Evolutionary conservation across 2,888 invertebrate species (phyloP), one percentile per base, ranked within the genome.

Genomic region (Gonocerus acuteangulatus): DNA sequence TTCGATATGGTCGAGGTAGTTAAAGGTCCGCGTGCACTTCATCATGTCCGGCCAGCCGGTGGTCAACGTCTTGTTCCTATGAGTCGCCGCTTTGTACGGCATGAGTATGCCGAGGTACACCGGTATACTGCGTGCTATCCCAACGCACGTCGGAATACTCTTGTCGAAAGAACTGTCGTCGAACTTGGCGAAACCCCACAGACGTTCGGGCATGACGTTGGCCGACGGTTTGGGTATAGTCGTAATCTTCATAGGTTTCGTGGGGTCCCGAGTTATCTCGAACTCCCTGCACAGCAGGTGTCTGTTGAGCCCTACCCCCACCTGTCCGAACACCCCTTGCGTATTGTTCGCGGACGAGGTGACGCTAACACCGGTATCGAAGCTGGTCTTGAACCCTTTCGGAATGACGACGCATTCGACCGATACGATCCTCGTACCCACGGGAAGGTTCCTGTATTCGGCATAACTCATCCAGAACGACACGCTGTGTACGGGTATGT

Each of bases 321-420:
- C 22, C 47, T 6, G 13, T 21, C 16, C n/a, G 36, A 51, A 51
- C 11, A 51, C 51, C 15, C 51, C 51, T 11, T 51, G 51, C 2
- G 34, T 51, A 34, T 34, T 51, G 16, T 51, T 51, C 2, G 51
- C 51, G 1, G 51, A 51, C 11, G 51, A 16, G 1, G 51, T 51
- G 2, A 47, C 22, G 2, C 13, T 21, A 2, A 13, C 13, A 1
- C 47, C 47, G 1, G 47, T 47, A 47, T 47, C 19, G 13, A 47
- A 47, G 2, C 21, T 21, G 21, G 13, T 47, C 47, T 47, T 47
- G 21, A 47, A 47, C 2, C 47, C 47, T 21, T 47, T 47, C 2
- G 21, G 19, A 7, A 2, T 47, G 4, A 47, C 22, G 9, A 47
- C 21, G 2, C 47, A 6, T 21, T 47, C 21, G 13, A 21, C 21